Percentiles rank a stretch among this genome's conserved stretches.
phyloP scores from a whole-genome alignment of 2,797 vertebrate species.

The Leptatherina wallacei region DNA sequence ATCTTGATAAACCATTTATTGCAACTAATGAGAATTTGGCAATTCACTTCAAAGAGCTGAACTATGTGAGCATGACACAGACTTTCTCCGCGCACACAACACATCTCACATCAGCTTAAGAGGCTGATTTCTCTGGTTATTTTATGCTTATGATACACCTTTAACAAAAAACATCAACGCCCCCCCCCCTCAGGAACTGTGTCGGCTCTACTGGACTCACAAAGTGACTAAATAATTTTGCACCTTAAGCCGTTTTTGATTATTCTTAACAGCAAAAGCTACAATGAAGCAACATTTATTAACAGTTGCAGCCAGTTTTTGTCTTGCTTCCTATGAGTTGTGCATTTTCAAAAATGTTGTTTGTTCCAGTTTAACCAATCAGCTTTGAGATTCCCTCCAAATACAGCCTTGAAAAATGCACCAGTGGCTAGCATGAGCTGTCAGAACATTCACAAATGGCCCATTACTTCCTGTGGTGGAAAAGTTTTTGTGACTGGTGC shows the following conservation, averaged over 20 bases:
- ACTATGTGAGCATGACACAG: conserved; percentile 28
- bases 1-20: conserved; percentile 57
- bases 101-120: conserved; percentile 2
- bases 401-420: neutral
- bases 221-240: neutral
- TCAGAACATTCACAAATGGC: neutral
- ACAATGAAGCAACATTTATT: neutral
- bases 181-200: neutral
- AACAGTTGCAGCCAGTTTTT: neutral
- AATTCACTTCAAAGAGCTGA: conserved; percentile 28
- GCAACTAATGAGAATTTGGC: conserved; percentile 41
- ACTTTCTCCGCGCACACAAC: conserved; percentile 16
- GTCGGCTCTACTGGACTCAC: neutral
- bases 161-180: neutral
- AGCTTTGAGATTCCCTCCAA: neutral
- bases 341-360: too few relatives aligned
- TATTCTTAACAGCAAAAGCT: neutral
- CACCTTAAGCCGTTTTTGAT: neutral
- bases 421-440: neutral
- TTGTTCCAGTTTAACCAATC: neutral
- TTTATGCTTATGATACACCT: neutral
- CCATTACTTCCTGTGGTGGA: neutral
- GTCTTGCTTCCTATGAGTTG: neutral
- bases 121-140: conserved; percentile 4
- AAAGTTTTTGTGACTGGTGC: neutral